phyloP scores from a whole-genome alignment of 2,888 invertebrate genomes.

The Lasioglossum pauxillum region DNA sequence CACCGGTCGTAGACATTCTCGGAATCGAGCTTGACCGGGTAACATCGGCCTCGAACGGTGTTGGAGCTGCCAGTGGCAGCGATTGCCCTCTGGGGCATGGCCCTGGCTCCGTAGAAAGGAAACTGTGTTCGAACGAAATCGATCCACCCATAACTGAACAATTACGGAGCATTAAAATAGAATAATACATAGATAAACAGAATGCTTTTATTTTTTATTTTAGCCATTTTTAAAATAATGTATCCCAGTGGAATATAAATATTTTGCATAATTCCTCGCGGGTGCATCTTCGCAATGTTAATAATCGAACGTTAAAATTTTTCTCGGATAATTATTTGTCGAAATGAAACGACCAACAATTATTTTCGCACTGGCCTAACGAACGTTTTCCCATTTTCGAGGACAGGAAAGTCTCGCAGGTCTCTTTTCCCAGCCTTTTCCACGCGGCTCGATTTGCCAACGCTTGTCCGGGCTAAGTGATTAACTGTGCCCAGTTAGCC shows the following conservation, averaged over 20 bases:
- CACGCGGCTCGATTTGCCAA: constrained; percentile 38
- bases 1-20: constrained; percentile 33
- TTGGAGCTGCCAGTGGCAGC: background rate
- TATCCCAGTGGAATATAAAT: too few species aligned
- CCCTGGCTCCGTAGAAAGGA: background rate
- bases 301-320: too few species aligned
- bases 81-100: background rate
- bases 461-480: constrained; percentile 39
- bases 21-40: constrained; percentile 30
- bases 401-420: background rate
- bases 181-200: too few species aligned
- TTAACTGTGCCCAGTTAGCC: constrained; percentile 54
- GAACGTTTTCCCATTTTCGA: background rate
- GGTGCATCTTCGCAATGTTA: too few species aligned
- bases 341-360: background rate
- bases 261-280: too few species aligned
- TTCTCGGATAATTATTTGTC: background rate
- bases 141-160: background rate
- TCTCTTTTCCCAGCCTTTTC: background rate
- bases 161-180: too few species aligned
- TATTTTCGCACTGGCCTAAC: background rate
- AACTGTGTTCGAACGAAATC: background rate
- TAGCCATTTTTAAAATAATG: too few species aligned
- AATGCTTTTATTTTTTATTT: too few species aligned
- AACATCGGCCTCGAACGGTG: constrained; percentile 19